Base-by-base conservation (phyloP, 1,140 invertebrate genomes). In the Samia ricini region DNA sequence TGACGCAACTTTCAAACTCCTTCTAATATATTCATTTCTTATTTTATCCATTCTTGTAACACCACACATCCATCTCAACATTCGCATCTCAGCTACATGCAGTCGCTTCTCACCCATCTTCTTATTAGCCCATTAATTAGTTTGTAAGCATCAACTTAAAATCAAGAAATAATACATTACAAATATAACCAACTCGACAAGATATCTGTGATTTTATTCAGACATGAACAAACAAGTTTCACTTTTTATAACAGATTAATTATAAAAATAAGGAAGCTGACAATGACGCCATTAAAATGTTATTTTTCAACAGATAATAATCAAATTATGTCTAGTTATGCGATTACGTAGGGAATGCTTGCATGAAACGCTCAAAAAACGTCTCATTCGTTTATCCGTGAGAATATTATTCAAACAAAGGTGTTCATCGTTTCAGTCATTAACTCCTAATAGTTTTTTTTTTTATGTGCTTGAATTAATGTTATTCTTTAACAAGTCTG, bases 311-410 rank as follows among this genome's bases (percentile, higher is more conserved):
- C 7, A 42, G 33, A 42, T 42, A 42, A 42, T 2, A 15, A 42
- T 42, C 33, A 42, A 42, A 42, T 42, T 42, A 42, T 42, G 33
- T 42, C 33, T 42, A 42, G 33, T 42, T 42, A 42, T 42, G 33
- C 33, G 33, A 42, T 42, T 42, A 42, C 33, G 33, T 42, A 42
- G 33, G n/a, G 33, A 42, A 42, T 42, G 33, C n/a, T 42, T 42
- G 33, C 15, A 42, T 42, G 33, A 42, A 42, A 42, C 4, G 15
- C 10, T 42, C 33, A 42, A 42, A 42, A 42, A 42, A 42, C 33
- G 33, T 12, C 33, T 42, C 33, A 42, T 4, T 42, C 33, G 33
- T 42, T 42, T 42, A 42, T 42, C 33, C 33, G 33, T 42, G 33
- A 12, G 33, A 42, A 42, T 42, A 15, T 42, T 42, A 15, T 42